Evolutionary conservation across 2,888 invertebrate species (phyloP), one percentile per base, ranked within the genome.

Genomic region (Zaprionus bogoriensis): DNA sequence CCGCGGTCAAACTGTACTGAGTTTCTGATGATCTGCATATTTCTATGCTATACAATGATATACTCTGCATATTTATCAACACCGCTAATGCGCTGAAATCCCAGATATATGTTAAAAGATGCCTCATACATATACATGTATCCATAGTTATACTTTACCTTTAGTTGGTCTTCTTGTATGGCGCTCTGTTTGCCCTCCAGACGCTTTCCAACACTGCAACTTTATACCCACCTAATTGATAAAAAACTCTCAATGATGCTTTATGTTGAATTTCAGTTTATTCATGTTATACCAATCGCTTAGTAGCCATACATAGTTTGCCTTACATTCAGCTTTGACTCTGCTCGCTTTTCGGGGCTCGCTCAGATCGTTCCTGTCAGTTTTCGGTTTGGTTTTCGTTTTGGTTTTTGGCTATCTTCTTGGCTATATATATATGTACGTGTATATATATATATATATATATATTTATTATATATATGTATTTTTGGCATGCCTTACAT

Each of bases 181-280:
- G n/a, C n/a, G n/a, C n/a, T n/a, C n/a, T n/a, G n/a, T n/a, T n/a
- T n/a, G n/a, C 20, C 5, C 22, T 14, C 7, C 9, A 14, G 3
- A 6, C 14, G 7, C 3, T 17, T 14, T 17, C 17, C 45, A 17
- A 27, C 28, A 3, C 17, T 39, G 39, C 9, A 10, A n/a, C 2
- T 5, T 4, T 10, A 17, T 20, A 7, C 14, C 1, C 4, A 10
- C n/a, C 12, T n/a, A n/a, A n/a, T n/a, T n/a, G 19, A 10, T 23
- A 41, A 39, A 9, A 10, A 12, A 47, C 7, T 7, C 14, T 38
- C 3, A 3, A 23, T n/a, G n/a, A n/a, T n/a, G 7, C 4, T 67
- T 82, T 63, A 69, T 85, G 70, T 78, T 75, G 76, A 81, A 75
- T 75, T 78, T 76, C 57, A 65, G 61, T 74, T 68, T 67, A 70